These are phyloP conservation scores for Cepaea nemoralis DNA, from an alignment of 1,140 invertebrate genomes.

Conservation along the genomic window DNA sequence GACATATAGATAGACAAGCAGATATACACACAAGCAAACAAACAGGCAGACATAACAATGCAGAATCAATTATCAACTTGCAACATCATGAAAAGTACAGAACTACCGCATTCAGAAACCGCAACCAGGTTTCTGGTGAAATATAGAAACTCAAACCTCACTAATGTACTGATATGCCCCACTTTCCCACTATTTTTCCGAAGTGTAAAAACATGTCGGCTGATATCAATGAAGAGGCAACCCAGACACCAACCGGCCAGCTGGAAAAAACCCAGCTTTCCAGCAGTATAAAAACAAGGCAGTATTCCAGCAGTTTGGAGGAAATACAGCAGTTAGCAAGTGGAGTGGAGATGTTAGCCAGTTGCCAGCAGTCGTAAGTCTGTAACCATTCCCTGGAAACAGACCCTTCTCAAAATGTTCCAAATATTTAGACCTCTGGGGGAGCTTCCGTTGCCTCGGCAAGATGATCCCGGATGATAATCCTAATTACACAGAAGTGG, in stretches of 20 bases:
- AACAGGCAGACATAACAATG: too few species aligned
- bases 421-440: slow-evolving; percentile 18
- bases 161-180: too few species aligned
- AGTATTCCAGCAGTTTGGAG: background rate
- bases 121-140: too few species aligned
- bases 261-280: background rate
- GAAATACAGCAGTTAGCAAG: background rate
- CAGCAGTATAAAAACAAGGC: slow-evolving; percentile 2
- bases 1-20: too few species aligned
- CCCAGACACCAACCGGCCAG: background rate
- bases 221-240: background rate
- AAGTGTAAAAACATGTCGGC: background rate
- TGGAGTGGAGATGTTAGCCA: background rate
- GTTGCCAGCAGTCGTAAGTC: background rate
- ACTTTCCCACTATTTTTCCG: too few species aligned
- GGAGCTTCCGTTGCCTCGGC: background rate
- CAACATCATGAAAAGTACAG: too few species aligned
- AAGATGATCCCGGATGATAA: slow-evolving; percentile 6
- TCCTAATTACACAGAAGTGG: slow-evolving; percentile 4
- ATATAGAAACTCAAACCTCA: too few species aligned
- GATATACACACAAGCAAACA: too few species aligned
- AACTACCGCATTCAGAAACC: too few species aligned
- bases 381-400: background rate
- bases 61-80: too few species aligned
- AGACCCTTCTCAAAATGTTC: slow-evolving; percentile 7